Conservation (phyloP, 2,888 invertebrate species). For the Apamea epomidion region DNA sequence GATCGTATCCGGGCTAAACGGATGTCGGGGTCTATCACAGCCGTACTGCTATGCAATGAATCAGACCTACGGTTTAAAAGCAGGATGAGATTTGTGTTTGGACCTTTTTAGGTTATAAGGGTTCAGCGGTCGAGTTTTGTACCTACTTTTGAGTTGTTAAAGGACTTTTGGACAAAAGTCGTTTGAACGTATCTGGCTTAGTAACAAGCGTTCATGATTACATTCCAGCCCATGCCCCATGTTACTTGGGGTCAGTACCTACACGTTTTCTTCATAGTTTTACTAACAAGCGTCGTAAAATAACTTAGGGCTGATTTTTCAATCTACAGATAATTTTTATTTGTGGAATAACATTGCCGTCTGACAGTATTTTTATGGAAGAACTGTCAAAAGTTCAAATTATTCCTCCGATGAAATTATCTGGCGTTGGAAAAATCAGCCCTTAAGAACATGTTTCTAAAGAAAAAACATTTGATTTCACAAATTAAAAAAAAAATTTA, state of each 20-base stretch:
- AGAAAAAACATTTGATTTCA: background rate
- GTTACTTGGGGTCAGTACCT: background rate
- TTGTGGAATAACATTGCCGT: no score
- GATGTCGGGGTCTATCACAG: conserved; percentile 46
- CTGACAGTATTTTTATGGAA: no score
- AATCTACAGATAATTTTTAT: no score
- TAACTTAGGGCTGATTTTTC: no score
- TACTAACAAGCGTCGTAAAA: no score
- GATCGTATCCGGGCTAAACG: conserved; percentile 49
- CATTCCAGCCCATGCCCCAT: background rate
- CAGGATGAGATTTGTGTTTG: conserved; percentile 37
- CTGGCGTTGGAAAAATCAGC: no score
- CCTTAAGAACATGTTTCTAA: background rate
- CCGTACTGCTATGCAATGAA: conserved; percentile 51
- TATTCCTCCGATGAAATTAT: no score
- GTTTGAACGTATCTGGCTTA: background rate
- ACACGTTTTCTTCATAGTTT: no score
- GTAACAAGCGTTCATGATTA: background rate
- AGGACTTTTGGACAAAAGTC: background rate
- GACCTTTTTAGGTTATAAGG: conserved; percentile 11
- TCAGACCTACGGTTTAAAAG: conserved; percentile 26
- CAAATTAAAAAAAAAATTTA: no score
- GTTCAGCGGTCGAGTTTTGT: background rate
- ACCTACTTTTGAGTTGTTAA: background rate
- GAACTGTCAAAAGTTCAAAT: no score